Base-by-base conservation (phyloP, 2,113 vertebrate species). In the Xiphias gladius region DNA sequence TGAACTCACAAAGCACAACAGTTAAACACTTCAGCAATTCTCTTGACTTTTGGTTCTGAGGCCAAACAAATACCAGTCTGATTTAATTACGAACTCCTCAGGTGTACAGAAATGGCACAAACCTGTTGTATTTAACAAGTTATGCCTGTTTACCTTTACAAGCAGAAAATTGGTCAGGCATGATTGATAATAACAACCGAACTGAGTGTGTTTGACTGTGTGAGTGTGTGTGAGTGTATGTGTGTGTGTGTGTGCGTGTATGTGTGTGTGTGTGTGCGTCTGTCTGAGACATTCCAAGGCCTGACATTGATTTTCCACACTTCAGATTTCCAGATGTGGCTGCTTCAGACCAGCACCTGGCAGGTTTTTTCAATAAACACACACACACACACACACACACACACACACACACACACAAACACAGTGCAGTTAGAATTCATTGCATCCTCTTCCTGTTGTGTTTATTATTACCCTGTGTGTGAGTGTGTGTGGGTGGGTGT, bases 311-410 rank as follows among this genome's bases (percentile, higher is more conserved):
- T 93, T 93, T 75, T 89, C 86, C 78, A 69, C 85, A 73, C 86
- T 88, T 88, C 79, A 64, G 61, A 90, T 63, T 91, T 93, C 93
- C 91, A 94, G 89, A 94, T 94, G 93, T 91, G 84, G 67, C n/a
- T 84, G 82, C 91, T 92, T 89, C 66, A 86, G 88, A 86, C 78
- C 75, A 90, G 79, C 85, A 89, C 84, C 77, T 88, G 73, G 63
- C 84, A 85, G 73, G 10, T 86, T 87, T 68, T 73, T 82, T 84
- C 72, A 86, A 78, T 73, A 87, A 83, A 88, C 46, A 74, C 65
- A 65, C 39, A 73, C 37, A 35, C 19, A 65, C 24, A 52, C 28
- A 50, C 30, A 50, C 30, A 57, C 64, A 65, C 16, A 55, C 54
- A 62, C 55, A 66, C 41, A 64, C 41, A 78, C 54, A 75, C 71